Conservation (phyloP, 1,140 invertebrate genomes). For the Meloidogyne exigua region DNA sequence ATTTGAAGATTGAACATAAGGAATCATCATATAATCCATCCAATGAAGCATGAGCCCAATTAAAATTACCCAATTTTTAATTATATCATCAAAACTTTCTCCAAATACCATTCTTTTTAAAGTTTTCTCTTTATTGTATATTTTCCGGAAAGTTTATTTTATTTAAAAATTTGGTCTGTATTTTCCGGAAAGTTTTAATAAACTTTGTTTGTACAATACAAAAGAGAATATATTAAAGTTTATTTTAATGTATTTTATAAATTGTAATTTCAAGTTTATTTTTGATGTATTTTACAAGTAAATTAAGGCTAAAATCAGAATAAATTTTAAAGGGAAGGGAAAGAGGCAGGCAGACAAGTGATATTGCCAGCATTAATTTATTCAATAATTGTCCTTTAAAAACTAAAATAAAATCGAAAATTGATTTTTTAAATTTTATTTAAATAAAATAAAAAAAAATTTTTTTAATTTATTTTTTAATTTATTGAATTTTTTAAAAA, state of each 20-base stretch:
- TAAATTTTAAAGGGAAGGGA: not conserved
- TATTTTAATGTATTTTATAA: too few species aligned
- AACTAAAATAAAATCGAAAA: not conserved
- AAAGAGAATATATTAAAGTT: too few species aligned
- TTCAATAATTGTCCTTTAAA: not conserved
- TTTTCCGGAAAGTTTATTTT: constrained; percentile 3
- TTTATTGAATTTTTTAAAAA: not conserved
- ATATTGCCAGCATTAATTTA: not conserved
- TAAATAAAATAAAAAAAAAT: not conserved
- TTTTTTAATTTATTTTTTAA: not conserved
- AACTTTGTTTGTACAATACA: too few species aligned
- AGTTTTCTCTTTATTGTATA: not conserved
- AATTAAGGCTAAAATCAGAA: not conserved
- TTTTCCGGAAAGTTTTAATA: not conserved
- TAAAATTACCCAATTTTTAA: constrained; percentile 1
- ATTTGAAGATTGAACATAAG: not conserved
- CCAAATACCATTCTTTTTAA: not conserved
- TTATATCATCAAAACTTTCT: not conserved
- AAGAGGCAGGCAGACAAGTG: not conserved
- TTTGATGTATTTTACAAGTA: not conserved
- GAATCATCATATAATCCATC: not conserved
- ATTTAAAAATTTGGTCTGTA: too few species aligned
- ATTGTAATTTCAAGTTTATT: too few species aligned
- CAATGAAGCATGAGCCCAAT: not conserved
- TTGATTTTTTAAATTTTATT: not conserved